Evolutionary conservation across 2,797 vertebrate species (phyloP), one percentile per base, ranked within the genome.

Genomic region (Pelobates cultripes): DNA sequence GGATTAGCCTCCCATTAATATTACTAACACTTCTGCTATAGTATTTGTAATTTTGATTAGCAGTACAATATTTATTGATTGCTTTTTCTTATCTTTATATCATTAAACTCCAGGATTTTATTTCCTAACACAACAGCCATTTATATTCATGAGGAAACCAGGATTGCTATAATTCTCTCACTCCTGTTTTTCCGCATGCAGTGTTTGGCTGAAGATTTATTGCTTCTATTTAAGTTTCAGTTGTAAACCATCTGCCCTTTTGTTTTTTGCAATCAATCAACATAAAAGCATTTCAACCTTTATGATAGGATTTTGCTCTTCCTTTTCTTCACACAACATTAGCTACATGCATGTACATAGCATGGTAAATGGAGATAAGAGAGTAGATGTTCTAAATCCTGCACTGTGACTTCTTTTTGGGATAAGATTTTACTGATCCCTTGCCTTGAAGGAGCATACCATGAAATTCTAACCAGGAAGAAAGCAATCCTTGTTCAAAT

Each of bases 211-310:
- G 40, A 28, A 60, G 73, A 81, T 75, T 81, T 75, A 75, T 81
- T 57, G 68, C 69, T 81, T 64, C 57, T 81, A 57, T 74, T 80
- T 66, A 68, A 67, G 44, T 80, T 43, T 17, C 57, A 43, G 28
- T 53, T 69, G 68, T 67, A n/a, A 10, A 60, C 72, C 79, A 75
- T 75, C 73, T 70, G 73, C 73, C 63, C 10, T 64, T 43, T 10
- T 68, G 40, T 43, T 42, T 68, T 68, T 75, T 70, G 63, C 74
- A 72, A 80, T 75, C 79, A 70, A 81, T 81, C 79, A 81, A 53
- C 70, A 81, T 28, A 28, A 28, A 28, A 28, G 28, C 28, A 28
- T 28, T 2, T 28, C 28, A 28, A 28, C 28, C 28, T 28, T 28
- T 28, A 28, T 28, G 28, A 28, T 28, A 28, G 2, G 28, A 28